Percentiles rank a stretch among this genome's conserved stretches.
Evolutionary conservation across 2,797 vertebrate species (phyloP).

Genomic region (Ciconia nigra): DNA sequence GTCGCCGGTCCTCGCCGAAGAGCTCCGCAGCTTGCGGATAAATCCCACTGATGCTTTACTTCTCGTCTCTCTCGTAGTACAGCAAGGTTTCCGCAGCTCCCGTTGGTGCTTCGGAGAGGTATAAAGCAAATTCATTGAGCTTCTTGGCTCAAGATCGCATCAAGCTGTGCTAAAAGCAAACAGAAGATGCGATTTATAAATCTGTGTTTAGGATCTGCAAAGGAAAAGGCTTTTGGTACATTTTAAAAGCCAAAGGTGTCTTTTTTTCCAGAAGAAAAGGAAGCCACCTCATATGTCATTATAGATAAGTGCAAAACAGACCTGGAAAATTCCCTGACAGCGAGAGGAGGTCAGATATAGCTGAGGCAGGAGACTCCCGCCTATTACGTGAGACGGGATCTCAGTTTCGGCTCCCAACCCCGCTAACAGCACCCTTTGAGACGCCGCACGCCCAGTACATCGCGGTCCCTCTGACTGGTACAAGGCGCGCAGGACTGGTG

Average conservation of each 20-base stretch:
- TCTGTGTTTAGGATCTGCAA: neutral
- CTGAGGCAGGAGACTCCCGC: neutral
- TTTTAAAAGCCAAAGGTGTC: neutral
- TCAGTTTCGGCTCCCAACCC: neutral
- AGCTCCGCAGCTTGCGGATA: neutral
- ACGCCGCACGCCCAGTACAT: neutral
- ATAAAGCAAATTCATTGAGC: neutral
- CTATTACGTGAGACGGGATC: neutral
- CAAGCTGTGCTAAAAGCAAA: neutral
- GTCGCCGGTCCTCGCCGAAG: accelerated
- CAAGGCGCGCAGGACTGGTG: neutral
- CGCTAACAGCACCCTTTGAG: accelerated
- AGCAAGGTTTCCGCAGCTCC: neutral
- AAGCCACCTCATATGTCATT: neutral
- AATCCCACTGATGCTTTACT: neutral
- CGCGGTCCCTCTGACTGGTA: accelerated
- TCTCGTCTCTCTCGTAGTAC: neutral
- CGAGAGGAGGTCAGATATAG: neutral
- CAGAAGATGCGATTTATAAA: neutral
- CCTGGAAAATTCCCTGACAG: neutral
- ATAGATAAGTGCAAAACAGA: neutral
- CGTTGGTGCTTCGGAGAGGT: neutral
- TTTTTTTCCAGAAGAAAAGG: neutral
- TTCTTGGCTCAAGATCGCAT: accelerated
- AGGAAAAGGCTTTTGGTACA: neutral